Base-by-base conservation (phyloP, 2,888 invertebrate species). In the Drosophila bunnanda region DNA sequence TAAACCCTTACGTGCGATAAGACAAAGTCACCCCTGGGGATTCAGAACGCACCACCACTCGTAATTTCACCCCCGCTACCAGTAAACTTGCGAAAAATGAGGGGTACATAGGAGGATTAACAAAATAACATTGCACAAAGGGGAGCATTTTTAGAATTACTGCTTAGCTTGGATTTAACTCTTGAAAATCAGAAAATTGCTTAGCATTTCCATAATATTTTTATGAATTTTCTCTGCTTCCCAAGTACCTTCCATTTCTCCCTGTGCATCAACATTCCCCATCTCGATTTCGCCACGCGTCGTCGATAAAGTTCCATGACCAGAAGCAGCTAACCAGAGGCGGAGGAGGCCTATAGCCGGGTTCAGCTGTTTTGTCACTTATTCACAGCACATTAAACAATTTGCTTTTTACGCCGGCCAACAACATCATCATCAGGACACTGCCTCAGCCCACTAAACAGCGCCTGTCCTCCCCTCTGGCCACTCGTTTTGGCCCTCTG, bases 351-450 rank as follows among this genome's bases (percentile, higher is more conserved):
- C 83, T 88, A 80, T 34, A 61, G 69, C 78, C 61, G 72, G 83
- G 87, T 86, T 88, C 75, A 83, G 89, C 89, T 88, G 83, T 88
- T 89, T 82, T 89, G 86, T 89, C 86, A 86, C 85, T 89, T 85
- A 88, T 91, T 86, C 84, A 90, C 89, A 89, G 90, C 84, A 90
- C 90, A 90, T 90, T 91, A 91, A 90, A 88, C 90, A 90, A 91
- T 91, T 90, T 89, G 82, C 82, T 88, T 88, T 82, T 89, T 87
- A 86, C 82, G 89, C 89, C 88, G 78, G 76, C 84, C 87, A 86
- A 84, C 87, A 86, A 84, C 81, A 86, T 80, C 79, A 82, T 58
- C 72, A 86, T 56, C 73, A 69, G 32, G 64, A 52, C 50, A 52
- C 50, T 34, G 20, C 50, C 50, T 34, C 46, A 30, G 61, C 32